Conservation (phyloP, 2,797 vertebrate genomes). For the Graptemys geographica region DNA sequence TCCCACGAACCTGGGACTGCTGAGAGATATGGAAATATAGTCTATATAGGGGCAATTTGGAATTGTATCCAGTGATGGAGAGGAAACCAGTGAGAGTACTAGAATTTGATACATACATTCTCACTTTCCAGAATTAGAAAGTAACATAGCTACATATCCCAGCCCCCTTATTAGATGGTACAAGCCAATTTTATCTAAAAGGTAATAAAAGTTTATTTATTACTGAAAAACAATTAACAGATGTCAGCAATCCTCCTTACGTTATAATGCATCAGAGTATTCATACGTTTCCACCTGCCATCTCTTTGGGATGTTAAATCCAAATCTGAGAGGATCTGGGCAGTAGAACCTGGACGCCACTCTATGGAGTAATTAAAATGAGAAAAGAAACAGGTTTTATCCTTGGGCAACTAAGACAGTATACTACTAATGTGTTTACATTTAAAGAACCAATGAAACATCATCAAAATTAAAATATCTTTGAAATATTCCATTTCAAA, state of each 20-base stretch:
- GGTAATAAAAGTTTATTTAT: conserved; percentile 28
- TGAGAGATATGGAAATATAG: background rate
- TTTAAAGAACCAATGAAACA: conserved; percentile 11
- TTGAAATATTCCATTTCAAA: background rate
- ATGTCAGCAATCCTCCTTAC: conserved; percentile 81
- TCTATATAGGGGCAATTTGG: background rate
- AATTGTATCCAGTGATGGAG: background rate
- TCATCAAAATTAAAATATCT: background rate
- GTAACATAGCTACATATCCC: background rate
- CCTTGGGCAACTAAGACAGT: background rate
- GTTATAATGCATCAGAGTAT: conserved; percentile 98
- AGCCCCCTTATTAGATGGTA: background rate
- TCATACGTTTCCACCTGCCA: conserved; percentile 93
- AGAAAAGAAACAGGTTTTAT: conserved; percentile 51
- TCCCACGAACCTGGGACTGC: background rate
- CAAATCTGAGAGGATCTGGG: conserved; percentile 96
- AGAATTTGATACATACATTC: background rate
- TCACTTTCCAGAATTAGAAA: background rate
- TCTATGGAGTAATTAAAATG: conserved; percentile 81
- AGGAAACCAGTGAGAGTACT: background rate
- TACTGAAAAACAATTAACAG: conserved; percentile 34
- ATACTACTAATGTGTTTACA: background rate
- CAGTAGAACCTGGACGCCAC: conserved; percentile 97
- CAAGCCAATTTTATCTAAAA: conserved; percentile 22
- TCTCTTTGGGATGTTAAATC: conserved; percentile 97